These are phyloP conservation scores for Ooceraea biroi DNA, from an alignment of 1,140 invertebrate genomes.

Conservation along the genomic window DNA sequence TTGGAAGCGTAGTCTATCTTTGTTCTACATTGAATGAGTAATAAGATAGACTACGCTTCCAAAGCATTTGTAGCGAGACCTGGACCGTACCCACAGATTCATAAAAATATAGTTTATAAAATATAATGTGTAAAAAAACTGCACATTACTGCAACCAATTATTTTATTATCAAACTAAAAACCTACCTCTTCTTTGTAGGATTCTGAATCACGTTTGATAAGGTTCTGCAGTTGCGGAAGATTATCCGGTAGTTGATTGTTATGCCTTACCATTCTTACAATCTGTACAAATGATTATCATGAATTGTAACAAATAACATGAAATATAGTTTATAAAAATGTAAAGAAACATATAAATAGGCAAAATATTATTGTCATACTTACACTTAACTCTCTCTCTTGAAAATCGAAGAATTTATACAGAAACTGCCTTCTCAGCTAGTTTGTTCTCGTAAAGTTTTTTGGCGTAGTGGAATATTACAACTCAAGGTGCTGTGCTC, in stretches of 20 bases:
- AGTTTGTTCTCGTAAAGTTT: no score
- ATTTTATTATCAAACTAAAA: slow-evolving; percentile 14
- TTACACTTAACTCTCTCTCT: background rate
- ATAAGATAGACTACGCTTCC: no score
- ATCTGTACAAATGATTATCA: slow-evolving; percentile 21
- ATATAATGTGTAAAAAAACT: no score
- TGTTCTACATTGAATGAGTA: no score
- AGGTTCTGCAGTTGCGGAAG: slow-evolving; percentile 98
- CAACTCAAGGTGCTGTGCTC: no score
- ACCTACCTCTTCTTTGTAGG: slow-evolving; percentile 96
- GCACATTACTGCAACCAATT: no score
- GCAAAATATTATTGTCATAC: background rate
- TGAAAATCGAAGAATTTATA: no score
- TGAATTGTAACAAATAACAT: background rate
- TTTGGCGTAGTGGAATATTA: no score
- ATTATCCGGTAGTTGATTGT: slow-evolving; percentile 96
- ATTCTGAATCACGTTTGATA: slow-evolving; percentile 97
- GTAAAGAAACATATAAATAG: background rate
- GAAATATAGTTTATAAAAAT: background rate
- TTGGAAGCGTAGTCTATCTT: no score
- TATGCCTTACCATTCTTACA: slow-evolving; percentile 90
- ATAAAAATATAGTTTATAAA: background rate
- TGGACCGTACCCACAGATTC: no score
- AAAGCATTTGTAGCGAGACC: no score
- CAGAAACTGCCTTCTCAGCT: no score